Conservation (phyloP, 2,113 vertebrate species). For the Thamnaconus septentrionalis region DNA sequence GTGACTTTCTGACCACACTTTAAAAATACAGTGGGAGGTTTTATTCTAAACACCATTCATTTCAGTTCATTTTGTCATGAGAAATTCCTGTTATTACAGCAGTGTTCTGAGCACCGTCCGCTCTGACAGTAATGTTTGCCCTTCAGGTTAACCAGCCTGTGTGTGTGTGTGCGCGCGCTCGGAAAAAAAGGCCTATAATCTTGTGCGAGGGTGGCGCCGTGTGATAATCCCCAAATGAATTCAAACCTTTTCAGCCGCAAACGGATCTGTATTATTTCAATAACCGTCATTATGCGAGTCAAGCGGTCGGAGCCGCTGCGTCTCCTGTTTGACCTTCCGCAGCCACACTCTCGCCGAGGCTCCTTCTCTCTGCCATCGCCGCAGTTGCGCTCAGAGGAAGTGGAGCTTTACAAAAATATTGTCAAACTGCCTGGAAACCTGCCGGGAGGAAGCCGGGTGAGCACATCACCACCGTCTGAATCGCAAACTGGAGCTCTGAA, state of each 20-base stretch:
- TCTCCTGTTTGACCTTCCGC: slow-evolving; percentile 61
- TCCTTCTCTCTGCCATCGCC: slow-evolving; percentile 40
- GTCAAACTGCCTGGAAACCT: slow-evolving; percentile 75
- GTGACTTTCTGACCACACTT: no score
- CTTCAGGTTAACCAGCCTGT: no score
- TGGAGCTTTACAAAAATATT: slow-evolving; percentile 75
- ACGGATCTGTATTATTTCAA: slow-evolving; percentile 46
- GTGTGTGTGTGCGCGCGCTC: background rate
- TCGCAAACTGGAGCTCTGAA: slow-evolving; percentile 69
- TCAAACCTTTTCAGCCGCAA: slow-evolving; percentile 44
- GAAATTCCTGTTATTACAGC: no score
- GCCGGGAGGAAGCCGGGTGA: slow-evolving; percentile 62
- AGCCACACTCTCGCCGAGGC: slow-evolving; percentile 25
- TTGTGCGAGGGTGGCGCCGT: slow-evolving; percentile 22
- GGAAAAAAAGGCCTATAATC: slow-evolving; percentile 15
- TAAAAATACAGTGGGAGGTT: no score
- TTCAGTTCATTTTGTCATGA: no score
- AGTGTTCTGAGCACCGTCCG: no score
- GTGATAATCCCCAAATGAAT: slow-evolving; percentile 49
- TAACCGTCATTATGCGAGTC: slow-evolving; percentile 46
- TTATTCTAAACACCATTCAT: no score
- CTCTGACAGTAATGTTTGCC: no score
- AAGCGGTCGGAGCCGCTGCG: slow-evolving; percentile 41
- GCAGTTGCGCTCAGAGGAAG: slow-evolving; percentile 65
- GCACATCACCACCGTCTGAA: slow-evolving; percentile 69